Percentiles rank a stretch among this genome's conserved stretches.
phyloP scores from a whole-genome alignment of 92 coral and sea anemone species.

The Zoanthus sociatus region DNA sequence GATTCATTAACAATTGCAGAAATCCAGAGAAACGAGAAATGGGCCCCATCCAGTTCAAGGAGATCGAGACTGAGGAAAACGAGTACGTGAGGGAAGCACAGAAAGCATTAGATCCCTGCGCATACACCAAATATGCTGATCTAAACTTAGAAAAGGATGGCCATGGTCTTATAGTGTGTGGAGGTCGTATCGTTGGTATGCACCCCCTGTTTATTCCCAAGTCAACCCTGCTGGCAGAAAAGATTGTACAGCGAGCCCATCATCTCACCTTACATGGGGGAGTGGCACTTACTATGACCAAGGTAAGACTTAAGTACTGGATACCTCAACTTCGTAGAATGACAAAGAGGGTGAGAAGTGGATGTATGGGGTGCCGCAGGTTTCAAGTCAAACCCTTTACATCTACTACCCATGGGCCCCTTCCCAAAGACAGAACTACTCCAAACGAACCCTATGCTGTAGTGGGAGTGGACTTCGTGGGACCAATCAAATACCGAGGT shows the following conservation, averaged over 20 bases:
- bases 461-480: not conserved
- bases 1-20: not conserved
- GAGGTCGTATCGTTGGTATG: conserved; percentile 10
- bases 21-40: not conserved
- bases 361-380: not conserved
- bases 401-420: not conserved
- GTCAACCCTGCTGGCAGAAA: not conserved
- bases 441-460: not conserved
- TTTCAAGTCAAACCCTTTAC: conserved; percentile 4
- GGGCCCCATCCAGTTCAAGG: conserved; percentile 27
- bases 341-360: not conserved
- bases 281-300: not conserved
- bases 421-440: not conserved
- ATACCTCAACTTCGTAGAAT: not conserved
- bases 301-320: not conserved
- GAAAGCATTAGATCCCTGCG: conserved; percentile 1
- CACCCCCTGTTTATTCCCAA: conserved; percentile 5
- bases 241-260: not conserved
- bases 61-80: not conserved
- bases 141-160: not conserved
- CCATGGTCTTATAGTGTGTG: conserved; percentile 11
- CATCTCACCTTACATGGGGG: conserved; percentile 1
- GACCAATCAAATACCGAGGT: not conserved
- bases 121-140: not conserved
- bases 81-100: conserved; percentile 29